Conservation (phyloP, 1,140 invertebrate genomes). For the Forficula auricularia region DNA sequence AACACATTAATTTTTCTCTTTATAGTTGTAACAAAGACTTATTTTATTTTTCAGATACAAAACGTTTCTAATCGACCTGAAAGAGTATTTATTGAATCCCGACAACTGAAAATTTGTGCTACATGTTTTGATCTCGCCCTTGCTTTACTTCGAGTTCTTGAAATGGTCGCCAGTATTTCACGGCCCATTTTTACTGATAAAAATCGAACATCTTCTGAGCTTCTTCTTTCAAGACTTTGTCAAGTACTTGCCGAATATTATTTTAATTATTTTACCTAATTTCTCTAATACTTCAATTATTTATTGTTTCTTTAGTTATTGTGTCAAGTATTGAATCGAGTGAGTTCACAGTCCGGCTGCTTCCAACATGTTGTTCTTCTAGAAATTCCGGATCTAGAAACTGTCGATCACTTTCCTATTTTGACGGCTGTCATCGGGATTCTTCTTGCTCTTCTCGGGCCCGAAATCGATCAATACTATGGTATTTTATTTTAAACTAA, state of each 20-base stretch:
- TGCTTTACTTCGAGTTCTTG: constrained; percentile 52
- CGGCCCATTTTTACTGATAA: constrained; percentile 42
- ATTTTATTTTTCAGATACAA: constrained; percentile 37
- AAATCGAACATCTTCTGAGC: constrained; percentile 37
- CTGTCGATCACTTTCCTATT: constrained; percentile 53
- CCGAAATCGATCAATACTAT: constrained; percentile 28
- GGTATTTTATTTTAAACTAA: constrained; percentile 15
- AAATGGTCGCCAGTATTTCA: constrained; percentile 54
- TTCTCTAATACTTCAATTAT: too few species aligned
- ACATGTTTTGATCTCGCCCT: constrained; percentile 62
- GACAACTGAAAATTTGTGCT: constrained; percentile 65
- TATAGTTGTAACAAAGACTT: constrained; percentile 6
- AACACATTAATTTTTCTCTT: too few species aligned
- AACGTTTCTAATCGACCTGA: constrained; percentile 29
- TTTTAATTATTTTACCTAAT: not conserved
- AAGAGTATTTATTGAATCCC: constrained; percentile 44
- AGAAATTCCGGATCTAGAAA: constrained; percentile 49
- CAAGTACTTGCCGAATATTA: constrained; percentile 29
- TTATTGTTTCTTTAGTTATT: constrained; percentile 31
- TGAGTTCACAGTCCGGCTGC: constrained; percentile 44
- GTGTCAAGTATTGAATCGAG: constrained; percentile 51
- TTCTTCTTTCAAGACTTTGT: constrained; percentile 43
- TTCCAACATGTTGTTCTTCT: constrained; percentile 49
- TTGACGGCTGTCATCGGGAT: constrained; percentile 50
- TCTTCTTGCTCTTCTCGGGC: constrained; percentile 37